Base-by-base conservation (phyloP, 2,797 vertebrate genomes). In the Sebastes minor region DNA sequence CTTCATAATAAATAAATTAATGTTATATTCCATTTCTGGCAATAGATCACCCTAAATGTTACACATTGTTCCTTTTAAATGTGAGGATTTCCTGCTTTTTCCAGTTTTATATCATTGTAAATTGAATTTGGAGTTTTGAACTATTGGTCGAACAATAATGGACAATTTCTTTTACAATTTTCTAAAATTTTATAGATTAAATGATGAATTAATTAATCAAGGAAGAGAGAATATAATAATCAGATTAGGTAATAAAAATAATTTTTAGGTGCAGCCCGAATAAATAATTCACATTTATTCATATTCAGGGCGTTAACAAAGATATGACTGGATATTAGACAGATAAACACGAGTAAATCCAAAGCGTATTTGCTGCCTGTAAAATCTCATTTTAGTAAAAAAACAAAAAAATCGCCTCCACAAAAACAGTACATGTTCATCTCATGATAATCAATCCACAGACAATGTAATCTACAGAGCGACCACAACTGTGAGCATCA, bases 361-460 rank as follows among this genome's bases (percentile, higher is more conserved):
- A 32, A 33, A 28, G 13, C 2, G 6, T 60, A 66, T 79, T 75
- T 71, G 14, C 61, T 68, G 38, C 22, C 35, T 72, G 27, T 63
- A 59, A 74, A 84, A 72, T 80, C 11, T 78, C 1, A 62, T 49
- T 25, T n/a, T 8, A 6, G 32, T 6, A 23, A 49, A 49, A 46
- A 49, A 72, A 76, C 2, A 42, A 33, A 84, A 63, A 73, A 71
- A 46, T 70, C 1, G 1, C 60, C 72, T 71, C 16, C 30, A 69
- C 18, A 55, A 78, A 73, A 82, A 67, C 22, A 62, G 53, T 11
- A 14, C 55, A 64, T 59, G 68, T 70, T 74, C 35, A 66, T 77
- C 64, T 69, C 60, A 73, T 66, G 69, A 87, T 80, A 74, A 88
- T 92, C 88, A 83, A 82, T 91, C 89, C 90, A 22, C 53, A 68